A percentile compares a stretch with the other conserved stretches of the same genome.
Evolutionary conservation across 2,888 invertebrate genomes (phyloP).

Genomic region (Anticlea derivata): DNA sequence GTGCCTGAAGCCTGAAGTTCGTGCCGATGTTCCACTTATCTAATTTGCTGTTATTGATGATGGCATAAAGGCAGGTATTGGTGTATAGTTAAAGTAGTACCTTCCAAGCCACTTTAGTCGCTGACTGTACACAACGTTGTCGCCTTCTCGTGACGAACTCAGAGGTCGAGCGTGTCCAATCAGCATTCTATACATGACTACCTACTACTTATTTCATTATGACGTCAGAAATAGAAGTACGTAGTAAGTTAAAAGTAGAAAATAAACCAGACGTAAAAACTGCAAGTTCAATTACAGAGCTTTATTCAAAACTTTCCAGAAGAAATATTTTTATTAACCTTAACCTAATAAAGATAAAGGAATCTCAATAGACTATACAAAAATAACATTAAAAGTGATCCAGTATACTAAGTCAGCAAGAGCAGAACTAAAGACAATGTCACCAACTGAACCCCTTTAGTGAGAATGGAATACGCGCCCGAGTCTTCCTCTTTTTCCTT

Average conservation of each 20-base stretch:
- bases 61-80: too few relatives aligned
- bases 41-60: too few relatives aligned
- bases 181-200: conserved; percentile 12
- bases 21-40: too few relatives aligned
- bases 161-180: conserved; percentile 41
- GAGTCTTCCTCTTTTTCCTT: conserved; percentile 81
- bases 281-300: conserved; percentile 30
- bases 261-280: too few relatives aligned
- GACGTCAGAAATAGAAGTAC: too few relatives aligned
- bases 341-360: conserved; percentile 46
- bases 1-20: too few relatives aligned
- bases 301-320: conserved; percentile 49
- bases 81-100: too few relatives aligned
- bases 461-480: conserved; percentile 52
- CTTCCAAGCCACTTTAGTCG: neutral
- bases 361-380: conserved; percentile 74
- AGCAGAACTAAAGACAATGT: conserved; percentile 54
- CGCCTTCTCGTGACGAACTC: conserved; percentile 34
- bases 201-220: too few relatives aligned
- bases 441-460: conserved; percentile 51
- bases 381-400: conserved; percentile 63
- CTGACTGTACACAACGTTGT: conserved; percentile 11
- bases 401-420: conserved; percentile 53
- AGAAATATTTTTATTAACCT: conserved; percentile 54
- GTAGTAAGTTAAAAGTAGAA: too few relatives aligned